Conservation (phyloP, 2,797 vertebrate species). For the Bufotes viridis region DNA sequence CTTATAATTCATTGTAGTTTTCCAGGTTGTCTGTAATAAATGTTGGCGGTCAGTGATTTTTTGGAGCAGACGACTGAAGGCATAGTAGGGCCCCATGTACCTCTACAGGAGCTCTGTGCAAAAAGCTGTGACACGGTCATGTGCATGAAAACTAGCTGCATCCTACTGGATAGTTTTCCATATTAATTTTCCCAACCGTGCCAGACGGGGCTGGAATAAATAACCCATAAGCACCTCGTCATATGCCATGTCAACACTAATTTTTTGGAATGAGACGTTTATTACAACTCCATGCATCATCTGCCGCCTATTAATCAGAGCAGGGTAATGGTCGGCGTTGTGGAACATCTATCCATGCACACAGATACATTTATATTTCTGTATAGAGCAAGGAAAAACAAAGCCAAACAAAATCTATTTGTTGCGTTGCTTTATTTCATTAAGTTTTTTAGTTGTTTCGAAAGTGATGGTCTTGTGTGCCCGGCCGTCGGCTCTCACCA, state of each 20-base stretch:
- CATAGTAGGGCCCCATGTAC: not conserved
- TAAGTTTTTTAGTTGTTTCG: constrained; percentile 63
- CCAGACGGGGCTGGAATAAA: not conserved
- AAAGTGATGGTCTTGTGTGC: constrained; percentile 63
- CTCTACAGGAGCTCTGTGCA: not conserved
- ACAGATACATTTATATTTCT: not conserved
- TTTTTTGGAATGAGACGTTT: not conserved
- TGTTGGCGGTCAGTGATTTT: no score
- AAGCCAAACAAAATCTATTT: not conserved
- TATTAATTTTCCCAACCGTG: not conserved
- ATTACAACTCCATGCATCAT: not conserved
- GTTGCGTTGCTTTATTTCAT: constrained; percentile 36
- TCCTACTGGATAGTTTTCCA: not conserved
- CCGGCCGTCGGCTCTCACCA: constrained; percentile 66
- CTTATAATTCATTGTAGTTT: no score
- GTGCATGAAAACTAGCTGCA: not conserved
- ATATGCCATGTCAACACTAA: not conserved
- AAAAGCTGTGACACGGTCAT: not conserved
- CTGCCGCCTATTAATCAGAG: not conserved
- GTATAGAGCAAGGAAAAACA: not conserved
- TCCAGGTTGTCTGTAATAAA: no score
- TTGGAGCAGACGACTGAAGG: not conserved
- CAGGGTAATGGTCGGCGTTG: not conserved
- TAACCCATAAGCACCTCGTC: not conserved
- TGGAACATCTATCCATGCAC: not conserved